Conservation (phyloP, 2,797 vertebrate genomes). For the Pempheris klunzingeri region DNA sequence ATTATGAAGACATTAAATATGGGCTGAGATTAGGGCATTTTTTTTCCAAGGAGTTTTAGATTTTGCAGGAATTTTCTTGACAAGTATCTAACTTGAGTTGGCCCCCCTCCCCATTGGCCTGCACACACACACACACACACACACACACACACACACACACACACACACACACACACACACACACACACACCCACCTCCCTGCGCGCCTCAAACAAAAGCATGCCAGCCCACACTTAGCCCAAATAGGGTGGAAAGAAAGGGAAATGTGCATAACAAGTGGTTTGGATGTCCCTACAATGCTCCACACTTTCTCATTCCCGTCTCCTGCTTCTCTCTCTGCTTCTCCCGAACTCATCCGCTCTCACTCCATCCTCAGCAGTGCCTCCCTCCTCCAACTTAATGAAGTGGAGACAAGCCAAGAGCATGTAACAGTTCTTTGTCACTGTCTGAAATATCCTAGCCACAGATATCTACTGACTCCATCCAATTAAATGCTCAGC, state of each 20-base stretch:
- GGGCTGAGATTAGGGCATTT: background rate
- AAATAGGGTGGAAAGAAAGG: conserved; percentile 50
- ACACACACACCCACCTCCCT: conserved; percentile 34
- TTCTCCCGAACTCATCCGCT: conserved; percentile 25
- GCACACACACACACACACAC: conserved; percentile 11
- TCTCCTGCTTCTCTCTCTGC: conserved; percentile 20
- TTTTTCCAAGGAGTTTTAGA: background rate
- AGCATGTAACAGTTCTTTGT: conserved; percentile 61
- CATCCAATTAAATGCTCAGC: conserved; percentile 53
- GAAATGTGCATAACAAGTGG: conserved; percentile 56
- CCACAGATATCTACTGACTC: conserved; percentile 28
- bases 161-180: conserved; percentile 12
- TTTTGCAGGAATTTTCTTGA: conserved; percentile 2
- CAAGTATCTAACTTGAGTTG: conserved; percentile 14
- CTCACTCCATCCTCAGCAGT: conserved; percentile 34
- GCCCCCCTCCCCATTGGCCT: background rate
- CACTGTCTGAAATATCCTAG: conserved; percentile 33
- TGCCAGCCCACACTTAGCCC: conserved; percentile 54
- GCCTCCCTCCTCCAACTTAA: conserved; percentile 40
- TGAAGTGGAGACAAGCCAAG: conserved; percentile 47
- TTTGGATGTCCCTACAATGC: conserved; percentile 32
- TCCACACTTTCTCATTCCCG: conserved; percentile 9
- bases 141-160: conserved; percentile 13
- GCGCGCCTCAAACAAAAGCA: conserved; percentile 67
- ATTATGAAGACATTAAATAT: background rate